These are phyloP conservation scores for Ctenomys sociabilis DNA, from an alignment of 2,113 vertebrate species.

Conservation along the genomic window DNA sequence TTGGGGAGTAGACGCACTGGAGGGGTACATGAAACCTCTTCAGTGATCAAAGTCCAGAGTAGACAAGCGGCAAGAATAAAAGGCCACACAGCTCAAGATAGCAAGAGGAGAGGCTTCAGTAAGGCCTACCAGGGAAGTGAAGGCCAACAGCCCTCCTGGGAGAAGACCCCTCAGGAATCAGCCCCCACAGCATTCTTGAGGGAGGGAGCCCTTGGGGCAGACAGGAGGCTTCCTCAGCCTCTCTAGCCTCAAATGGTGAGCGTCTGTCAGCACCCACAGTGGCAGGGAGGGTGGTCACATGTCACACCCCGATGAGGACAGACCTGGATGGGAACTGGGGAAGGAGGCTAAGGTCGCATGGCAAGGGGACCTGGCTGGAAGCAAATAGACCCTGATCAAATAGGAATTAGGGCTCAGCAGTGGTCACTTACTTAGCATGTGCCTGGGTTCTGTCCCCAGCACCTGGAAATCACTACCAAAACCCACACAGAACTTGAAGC, in stretches of 20 bases:
- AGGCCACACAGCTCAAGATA: background rate
- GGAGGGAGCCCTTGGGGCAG: background rate
- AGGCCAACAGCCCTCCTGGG: background rate
- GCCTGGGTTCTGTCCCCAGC: background rate
- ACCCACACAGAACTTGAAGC: background rate
- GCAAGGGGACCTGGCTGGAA: fast-evolving
- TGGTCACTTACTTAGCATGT: background rate
- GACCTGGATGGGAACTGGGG: background rate
- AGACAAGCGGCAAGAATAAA: background rate
- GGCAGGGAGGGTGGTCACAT: background rate
- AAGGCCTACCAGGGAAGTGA: background rate
- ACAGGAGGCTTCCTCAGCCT: background rate
- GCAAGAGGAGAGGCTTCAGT: background rate
- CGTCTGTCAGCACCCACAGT: no score
- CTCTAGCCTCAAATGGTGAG: background rate
- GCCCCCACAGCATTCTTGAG: background rate
- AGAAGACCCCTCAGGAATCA: background rate
- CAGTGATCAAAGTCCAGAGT: background rate
- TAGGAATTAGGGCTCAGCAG: background rate
- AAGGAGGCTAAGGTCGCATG: background rate
- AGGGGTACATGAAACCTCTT: background rate
- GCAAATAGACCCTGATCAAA: background rate
- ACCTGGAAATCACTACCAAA: background rate
- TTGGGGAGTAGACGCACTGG: fast-evolving
- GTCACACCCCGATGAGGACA: background rate